A percentile compares a stretch with the other conserved stretches of the same genome.
Evolutionary conservation across 1,140 invertebrate species (phyloP).

Genomic region (Dryas iulia): DNA sequence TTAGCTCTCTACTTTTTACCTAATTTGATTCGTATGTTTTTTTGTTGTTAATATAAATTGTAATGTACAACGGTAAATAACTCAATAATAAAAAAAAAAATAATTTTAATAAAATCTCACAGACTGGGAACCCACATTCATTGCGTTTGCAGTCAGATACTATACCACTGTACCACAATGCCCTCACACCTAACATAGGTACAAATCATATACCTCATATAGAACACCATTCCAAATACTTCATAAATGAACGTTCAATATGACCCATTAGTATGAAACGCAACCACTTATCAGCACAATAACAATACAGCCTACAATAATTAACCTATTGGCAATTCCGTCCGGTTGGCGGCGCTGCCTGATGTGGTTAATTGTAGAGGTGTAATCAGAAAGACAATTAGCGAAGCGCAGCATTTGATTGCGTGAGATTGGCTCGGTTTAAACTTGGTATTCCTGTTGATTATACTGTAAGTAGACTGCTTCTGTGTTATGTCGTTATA

Average conservation of each 20-base stretch:
- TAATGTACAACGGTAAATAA: too few species aligned
- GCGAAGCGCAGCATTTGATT: conserved; percentile 17
- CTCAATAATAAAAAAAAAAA: neutral
- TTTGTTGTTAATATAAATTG: too few species aligned
- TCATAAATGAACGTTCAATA: neutral
- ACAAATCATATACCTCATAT: neutral
- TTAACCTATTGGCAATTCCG: conserved; percentile 27
- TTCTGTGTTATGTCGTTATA: neutral
- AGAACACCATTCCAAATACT: neutral
- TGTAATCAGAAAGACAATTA: conserved; percentile 28
- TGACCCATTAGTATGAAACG: conserved; percentile 7
- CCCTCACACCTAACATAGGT: too few species aligned
- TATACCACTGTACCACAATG: too few species aligned
- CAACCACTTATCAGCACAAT: conserved; percentile 10
- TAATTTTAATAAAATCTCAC: neutral
- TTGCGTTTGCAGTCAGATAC: too few species aligned
- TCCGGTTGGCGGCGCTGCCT: conserved; percentile 14
- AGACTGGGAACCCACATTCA: too few species aligned
- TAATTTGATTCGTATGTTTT: too few species aligned
- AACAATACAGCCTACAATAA: conserved; percentile 20
- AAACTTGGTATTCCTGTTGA: conserved; percentile 18
- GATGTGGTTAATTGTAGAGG: conserved; percentile 26
- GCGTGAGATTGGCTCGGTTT: conserved; percentile 26
- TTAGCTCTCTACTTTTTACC: too few species aligned
- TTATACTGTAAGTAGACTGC: neutral